A percentile compares a stretch with the other conserved stretches of the same genome.
phyloP scores from a whole-genome alignment of 2,888 invertebrate species.

The Erebia palarica region DNA sequence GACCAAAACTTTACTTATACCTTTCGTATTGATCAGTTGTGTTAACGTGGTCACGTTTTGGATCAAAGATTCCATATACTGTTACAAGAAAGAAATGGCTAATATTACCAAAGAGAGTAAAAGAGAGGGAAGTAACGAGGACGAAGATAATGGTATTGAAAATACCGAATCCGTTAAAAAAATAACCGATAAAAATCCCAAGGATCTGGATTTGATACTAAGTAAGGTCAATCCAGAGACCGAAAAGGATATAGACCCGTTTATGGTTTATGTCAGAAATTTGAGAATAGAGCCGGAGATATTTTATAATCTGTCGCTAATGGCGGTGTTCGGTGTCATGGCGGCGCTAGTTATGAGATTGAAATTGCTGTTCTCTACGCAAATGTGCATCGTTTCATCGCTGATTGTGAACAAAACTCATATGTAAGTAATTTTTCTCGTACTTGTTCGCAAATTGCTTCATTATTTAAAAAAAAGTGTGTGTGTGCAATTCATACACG shows the following conservation, averaged over 20 bases:
- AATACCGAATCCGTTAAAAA: slow-evolving; percentile 62
- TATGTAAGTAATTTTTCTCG: slow-evolving; percentile 24
- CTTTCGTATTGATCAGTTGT: slow-evolving; percentile 75
- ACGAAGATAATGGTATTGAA: slow-evolving; percentile 80
- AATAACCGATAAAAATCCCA: slow-evolving; percentile 15
- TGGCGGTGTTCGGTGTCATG: slow-evolving; percentile 87
- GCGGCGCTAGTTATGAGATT: slow-evolving; percentile 90
- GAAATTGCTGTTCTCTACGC: slow-evolving; percentile 90
- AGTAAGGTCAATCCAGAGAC: slow-evolving; percentile 40
- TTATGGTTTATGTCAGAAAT: slow-evolving; percentile 57
- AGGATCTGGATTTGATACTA: slow-evolving; percentile 52
- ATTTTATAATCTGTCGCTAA: slow-evolving; percentile 88
- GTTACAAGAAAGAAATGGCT: slow-evolving; percentile 35
- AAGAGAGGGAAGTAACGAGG: slow-evolving; percentile 55
- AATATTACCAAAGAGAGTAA: slow-evolving; percentile 44
- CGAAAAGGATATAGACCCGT: slow-evolving; percentile 36
- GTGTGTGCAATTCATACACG: too few relatives aligned
- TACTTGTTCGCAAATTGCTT: too few relatives aligned
- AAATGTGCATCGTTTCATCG: slow-evolving; percentile 88
- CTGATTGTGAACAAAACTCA: slow-evolving; percentile 84
- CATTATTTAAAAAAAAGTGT: neutral
- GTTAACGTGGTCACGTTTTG: slow-evolving; percentile 64
- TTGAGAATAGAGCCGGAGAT: slow-evolving; percentile 78
- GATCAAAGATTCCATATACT: slow-evolving; percentile 44
- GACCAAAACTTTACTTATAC: slow-evolving; percentile 81